phyloP scores from a whole-genome alignment of 2,797 vertebrate genomes.

The Myripristis jacobus region DNA sequence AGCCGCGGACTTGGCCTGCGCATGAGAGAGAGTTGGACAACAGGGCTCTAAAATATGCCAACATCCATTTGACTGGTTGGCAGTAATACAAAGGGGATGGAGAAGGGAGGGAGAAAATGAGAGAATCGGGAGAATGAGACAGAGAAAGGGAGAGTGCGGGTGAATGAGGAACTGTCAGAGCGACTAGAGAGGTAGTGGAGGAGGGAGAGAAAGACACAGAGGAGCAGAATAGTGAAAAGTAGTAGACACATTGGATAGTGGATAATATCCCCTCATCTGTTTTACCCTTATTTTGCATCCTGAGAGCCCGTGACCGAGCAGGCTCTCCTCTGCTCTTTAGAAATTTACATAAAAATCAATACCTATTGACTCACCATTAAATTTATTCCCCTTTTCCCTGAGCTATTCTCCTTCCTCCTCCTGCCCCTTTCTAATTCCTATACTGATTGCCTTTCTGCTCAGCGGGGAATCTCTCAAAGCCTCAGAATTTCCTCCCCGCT shows the following conservation, averaged over 20 bases:
- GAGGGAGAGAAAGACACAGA: slow-evolving; percentile 12
- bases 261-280: slow-evolving; percentile 63
- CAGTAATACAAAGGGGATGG: slow-evolving; percentile 61
- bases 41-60: slow-evolving; percentile 75
- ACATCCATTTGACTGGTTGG: slow-evolving; percentile 81
- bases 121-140: slow-evolving; percentile 43
- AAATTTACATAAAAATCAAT: slow-evolving; percentile 80
- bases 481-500: slow-evolving; percentile 34
- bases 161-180: slow-evolving; percentile 56
- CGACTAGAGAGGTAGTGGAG: slow-evolving; percentile 30
- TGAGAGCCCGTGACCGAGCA: slow-evolving; percentile 47
- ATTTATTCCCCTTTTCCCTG: slow-evolving; percentile 69
- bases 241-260: slow-evolving; percentile 13
- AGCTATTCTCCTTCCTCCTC: slow-evolving; percentile 60
- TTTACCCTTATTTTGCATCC: slow-evolving; percentile 59
- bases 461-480: slow-evolving; percentile 58
- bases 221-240: slow-evolving; percentile 27
- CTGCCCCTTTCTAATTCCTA: slow-evolving; percentile 66
- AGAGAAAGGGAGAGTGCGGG: slow-evolving; percentile 33
- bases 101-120: slow-evolving; percentile 33
- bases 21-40: slow-evolving; percentile 75
- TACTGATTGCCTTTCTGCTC: slow-evolving; percentile 75
- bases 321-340: slow-evolving; percentile 37
- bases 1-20: slow-evolving; percentile 74
- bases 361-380: slow-evolving; percentile 74